A percentile compares a stretch with the other conserved stretches of the same genome.
Evolutionary conservation across 2,888 invertebrate genomes (phyloP).

Genomic region (Laothoe populi): DNA sequence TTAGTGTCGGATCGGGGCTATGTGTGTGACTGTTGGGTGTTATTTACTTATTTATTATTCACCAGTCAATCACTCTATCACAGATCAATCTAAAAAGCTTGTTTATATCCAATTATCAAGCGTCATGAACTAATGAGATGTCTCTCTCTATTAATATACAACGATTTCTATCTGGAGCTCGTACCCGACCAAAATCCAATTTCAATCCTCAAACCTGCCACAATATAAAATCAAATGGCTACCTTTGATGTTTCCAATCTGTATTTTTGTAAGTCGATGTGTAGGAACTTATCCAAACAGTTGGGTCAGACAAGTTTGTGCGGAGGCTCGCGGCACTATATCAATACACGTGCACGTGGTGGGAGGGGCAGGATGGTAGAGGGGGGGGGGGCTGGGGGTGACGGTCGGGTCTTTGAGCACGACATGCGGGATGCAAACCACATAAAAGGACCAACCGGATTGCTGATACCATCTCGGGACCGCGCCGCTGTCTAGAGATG

Average conservation of each 20-base stretch:
- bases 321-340: neutral
- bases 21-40: too few species aligned
- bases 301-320: neutral
- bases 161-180: too few species aligned
- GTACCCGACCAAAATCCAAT: neutral
- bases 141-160: too few species aligned
- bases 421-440: slow-evolving; percentile 20
- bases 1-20: too few species aligned
- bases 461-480: slow-evolving; percentile 1
- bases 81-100: too few species aligned
- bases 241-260: slow-evolving; percentile 3
- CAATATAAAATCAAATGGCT: neutral
- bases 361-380: too few species aligned
- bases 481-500: slow-evolving; percentile 3
- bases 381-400: neutral
- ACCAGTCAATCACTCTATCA: too few species aligned
- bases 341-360: slow-evolving; percentile 10
- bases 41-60: too few species aligned
- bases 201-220: neutral
- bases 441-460: slow-evolving; percentile 12
- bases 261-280: neutral
- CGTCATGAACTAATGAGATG: too few species aligned
- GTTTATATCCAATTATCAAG: too few species aligned
- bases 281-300: slow-evolving; percentile 7
- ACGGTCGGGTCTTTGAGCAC: slow-evolving; percentile 5